A percentile compares a stretch with the other conserved stretches of the same genome.
These are phyloP conservation scores for Vesta saturnalis DNA, from an alignment of 2,888 invertebrate species.

Conservation along the genomic window DNA sequence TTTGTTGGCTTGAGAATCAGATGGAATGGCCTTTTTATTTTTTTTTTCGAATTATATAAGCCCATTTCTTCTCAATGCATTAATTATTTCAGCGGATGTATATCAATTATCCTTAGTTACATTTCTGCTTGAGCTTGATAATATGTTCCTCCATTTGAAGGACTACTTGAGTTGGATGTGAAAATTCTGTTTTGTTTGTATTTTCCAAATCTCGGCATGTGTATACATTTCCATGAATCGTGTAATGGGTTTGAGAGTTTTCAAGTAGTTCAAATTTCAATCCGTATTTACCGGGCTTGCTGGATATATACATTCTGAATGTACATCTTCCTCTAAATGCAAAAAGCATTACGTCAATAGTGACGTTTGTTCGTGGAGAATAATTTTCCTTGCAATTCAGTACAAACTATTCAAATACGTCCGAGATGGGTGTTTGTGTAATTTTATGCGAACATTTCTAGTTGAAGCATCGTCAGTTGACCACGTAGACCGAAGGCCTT, in stretches of 20 bases:
- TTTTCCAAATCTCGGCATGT: neutral
- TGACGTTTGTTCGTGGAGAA: neutral
- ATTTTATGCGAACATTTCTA: neutral
- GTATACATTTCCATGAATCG: neutral
- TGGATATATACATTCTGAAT: neutral
- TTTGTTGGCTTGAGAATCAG: neutral
- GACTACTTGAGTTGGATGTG: too few species aligned
- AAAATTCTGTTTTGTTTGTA: too few species aligned
- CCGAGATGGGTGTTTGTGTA: neutral
- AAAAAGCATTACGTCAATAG: neutral
- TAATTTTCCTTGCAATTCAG: neutral
- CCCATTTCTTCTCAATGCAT: too few species aligned
- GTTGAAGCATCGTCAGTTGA: neutral
- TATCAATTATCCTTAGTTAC: too few species aligned
- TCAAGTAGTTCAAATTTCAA: neutral
- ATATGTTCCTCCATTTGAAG: too few species aligned
- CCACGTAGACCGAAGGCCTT: neutral
- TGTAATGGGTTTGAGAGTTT: neutral
- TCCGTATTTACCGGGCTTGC: too few species aligned
- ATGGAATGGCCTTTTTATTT: neutral
- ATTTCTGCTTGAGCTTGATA: too few species aligned
- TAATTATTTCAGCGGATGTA: neutral
- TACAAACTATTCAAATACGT: neutral
- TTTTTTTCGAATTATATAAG: neutral
- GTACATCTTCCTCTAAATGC: neutral